Base-by-base conservation (phyloP, 2,888 invertebrate genomes). In the Pyrrhosoma nymphula region DNA sequence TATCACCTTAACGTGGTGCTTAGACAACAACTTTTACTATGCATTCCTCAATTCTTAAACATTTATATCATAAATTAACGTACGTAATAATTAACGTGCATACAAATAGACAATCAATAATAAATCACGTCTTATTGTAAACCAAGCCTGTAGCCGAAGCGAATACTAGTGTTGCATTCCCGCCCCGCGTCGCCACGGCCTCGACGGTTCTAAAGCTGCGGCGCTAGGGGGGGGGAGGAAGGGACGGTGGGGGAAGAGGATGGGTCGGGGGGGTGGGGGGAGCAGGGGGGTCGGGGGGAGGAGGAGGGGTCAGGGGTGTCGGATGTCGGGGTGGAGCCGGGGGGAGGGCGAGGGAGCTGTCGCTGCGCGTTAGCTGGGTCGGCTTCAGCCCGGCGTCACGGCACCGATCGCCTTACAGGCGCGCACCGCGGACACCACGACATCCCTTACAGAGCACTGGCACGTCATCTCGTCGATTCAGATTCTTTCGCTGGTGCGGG, bases 381-480 rank as follows among this genome's bases (percentile, higher is more conserved):
- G 20, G 91, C 93, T 93, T 93, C 93, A 93, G 4, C 63, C 69
- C 69, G 39, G 69, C 39, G 30, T 39, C 75, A 69, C 93, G n/a
- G 82, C 82, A 26, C 69, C 69, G 39, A 93, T 93, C 93, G 93
- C 69, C 69, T 93, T 93, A 93, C 93, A 93, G 23, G 91, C 91
- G 14, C 39, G 93, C 63, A 75, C 69, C 93, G 69, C 93, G 63
- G 35, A 47, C 69, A n/a, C 69, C 93, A 93, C 93, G 93, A 69
- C 93, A 93, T 63, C 39, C 60, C 91, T 30, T 39, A 20, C 26
- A 60, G 63, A 60, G 63, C 91, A 39, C 35, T 39, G 91, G 91
- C 63, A 39, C 91, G 91, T 91, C 91, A 91, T 91, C 69, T 69
- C 90, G 90, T 63, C 35, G 47, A 47, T 47, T 8, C 90, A n/a